Percentiles rank a stretch among this genome's conserved stretches.
phyloP scores from a whole-genome alignment of 2,888 invertebrate species.

The Patella depressa region DNA sequence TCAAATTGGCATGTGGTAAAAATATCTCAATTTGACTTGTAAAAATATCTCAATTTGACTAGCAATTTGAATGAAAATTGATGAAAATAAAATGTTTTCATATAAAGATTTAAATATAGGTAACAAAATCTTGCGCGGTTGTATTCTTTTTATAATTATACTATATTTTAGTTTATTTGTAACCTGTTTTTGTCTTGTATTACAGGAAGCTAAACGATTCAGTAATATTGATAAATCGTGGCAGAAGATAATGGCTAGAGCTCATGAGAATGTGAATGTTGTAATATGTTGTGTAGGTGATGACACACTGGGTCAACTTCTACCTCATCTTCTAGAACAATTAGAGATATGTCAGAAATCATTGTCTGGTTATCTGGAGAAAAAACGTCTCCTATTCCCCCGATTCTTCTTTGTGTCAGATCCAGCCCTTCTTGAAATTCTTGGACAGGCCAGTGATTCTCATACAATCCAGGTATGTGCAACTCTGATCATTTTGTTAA shows the following conservation, averaged over 20 bases:
- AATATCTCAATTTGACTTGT: no score
- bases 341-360: constrained; percentile 97
- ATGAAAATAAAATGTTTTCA: background rate
- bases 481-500: no score
- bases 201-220: constrained; percentile 75
- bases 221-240: constrained; percentile 98
- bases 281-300: constrained; percentile 97
- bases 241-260: constrained; percentile 93
- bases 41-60: no score
- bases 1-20: no score
- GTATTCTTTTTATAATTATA: background rate
- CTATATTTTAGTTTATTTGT: background rate
- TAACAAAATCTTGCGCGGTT: background rate
- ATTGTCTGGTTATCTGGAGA: constrained; percentile 81
- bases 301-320: constrained; percentile 88
- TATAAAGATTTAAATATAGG: background rate
- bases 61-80: no score
- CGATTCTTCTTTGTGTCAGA: constrained; percentile 73
- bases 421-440: constrained; percentile 71
- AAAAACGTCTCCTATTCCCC: constrained; percentile 71
- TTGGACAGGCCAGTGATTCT: constrained; percentile 72
- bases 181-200: background rate
- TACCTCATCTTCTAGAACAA: constrained; percentile 96
- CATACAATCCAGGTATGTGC: constrained; percentile 71
- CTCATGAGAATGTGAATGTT: constrained; percentile 95